phyloP scores from a whole-genome alignment of 2,888 invertebrate species.

The Hybos culiciformis region DNA sequence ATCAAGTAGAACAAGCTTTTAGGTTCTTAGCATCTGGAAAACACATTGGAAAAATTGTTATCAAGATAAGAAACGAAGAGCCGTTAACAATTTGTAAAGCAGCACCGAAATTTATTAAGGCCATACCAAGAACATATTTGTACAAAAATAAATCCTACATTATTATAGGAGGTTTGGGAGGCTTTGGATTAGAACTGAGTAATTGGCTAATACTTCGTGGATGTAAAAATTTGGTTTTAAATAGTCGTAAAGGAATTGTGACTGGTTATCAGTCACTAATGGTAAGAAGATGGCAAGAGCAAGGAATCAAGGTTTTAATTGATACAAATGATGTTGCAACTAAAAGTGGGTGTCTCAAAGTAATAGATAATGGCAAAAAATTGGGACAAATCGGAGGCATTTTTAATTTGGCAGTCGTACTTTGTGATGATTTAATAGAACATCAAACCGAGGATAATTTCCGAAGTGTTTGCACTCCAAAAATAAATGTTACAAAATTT shows the following conservation, averaged over 20 bases:
- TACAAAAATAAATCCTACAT: conserved; percentile 63
- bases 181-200: conserved; percentile 88
- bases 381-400: conserved; percentile 69
- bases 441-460: conserved; percentile 72
- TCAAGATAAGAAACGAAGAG: conserved; percentile 81
- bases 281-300: conserved; percentile 50
- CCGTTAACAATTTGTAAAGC: conserved; percentile 36
- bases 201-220: conserved; percentile 83
- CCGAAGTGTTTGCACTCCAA: conserved; percentile 67
- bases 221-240: conserved; percentile 70
- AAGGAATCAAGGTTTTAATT: conserved; percentile 48
- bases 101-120: conserved; percentile 48
- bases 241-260: conserved; percentile 78
- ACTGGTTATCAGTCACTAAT: conserved; percentile 87
- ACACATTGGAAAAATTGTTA: conserved; percentile 92
- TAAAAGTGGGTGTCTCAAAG: conserved; percentile 44
- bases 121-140: conserved; percentile 76
- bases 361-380: conserved; percentile 47
- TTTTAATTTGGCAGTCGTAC: conserved; percentile 89
- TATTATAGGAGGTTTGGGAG: conserved; percentile 84
- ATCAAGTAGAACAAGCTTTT: conserved; percentile 87
- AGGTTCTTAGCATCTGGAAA: conserved; percentile 90
- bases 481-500: conserved; percentile 69
- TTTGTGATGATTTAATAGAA: conserved; percentile 77
- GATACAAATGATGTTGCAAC: conserved; percentile 51